phyloP scores from a whole-genome alignment of 2,888 invertebrate species.

The Leucozona laternaria region DNA sequence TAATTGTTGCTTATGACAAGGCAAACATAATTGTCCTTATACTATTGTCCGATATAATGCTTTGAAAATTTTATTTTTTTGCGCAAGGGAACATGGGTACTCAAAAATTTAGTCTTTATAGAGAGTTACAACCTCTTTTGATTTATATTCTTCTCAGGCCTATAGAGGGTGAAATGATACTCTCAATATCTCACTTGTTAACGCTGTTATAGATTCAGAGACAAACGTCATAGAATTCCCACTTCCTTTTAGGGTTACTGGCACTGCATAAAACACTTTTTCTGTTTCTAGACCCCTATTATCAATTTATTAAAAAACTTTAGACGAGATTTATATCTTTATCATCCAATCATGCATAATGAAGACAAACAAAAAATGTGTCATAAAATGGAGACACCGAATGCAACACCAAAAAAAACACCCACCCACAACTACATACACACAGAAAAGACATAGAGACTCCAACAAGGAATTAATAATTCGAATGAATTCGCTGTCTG shows the following conservation, averaged over 20 bases:
- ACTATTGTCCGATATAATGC: too few relatives aligned
- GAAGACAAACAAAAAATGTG: constrained; percentile 18
- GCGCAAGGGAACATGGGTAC: too few relatives aligned
- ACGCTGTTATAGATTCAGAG: too few relatives aligned
- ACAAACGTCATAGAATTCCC: background rate
- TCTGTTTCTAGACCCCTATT: background rate
- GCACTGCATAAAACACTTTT: background rate
- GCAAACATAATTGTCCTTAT: too few relatives aligned
- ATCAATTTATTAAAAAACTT: background rate
- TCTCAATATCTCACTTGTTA: too few relatives aligned
- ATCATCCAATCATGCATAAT: constrained; percentile 5
- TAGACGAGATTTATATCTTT: background rate
- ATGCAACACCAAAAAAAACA: background rate
- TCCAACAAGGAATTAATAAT: constrained; percentile 57
- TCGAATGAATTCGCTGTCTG: constrained; percentile 62
- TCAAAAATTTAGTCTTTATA: too few relatives aligned
- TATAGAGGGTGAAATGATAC: too few relatives aligned
- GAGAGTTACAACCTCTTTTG: too few relatives aligned
- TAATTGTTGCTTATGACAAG: too few relatives aligned
- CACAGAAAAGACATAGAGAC: background rate
- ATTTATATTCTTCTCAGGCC: too few relatives aligned
- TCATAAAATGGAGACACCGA: background rate
- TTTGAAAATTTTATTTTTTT: too few relatives aligned
- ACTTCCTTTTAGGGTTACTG: background rate
- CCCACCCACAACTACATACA: background rate